phyloP scores from a whole-genome alignment of 1,140 invertebrate genomes.

The Pseudobourletiella spinata region DNA sequence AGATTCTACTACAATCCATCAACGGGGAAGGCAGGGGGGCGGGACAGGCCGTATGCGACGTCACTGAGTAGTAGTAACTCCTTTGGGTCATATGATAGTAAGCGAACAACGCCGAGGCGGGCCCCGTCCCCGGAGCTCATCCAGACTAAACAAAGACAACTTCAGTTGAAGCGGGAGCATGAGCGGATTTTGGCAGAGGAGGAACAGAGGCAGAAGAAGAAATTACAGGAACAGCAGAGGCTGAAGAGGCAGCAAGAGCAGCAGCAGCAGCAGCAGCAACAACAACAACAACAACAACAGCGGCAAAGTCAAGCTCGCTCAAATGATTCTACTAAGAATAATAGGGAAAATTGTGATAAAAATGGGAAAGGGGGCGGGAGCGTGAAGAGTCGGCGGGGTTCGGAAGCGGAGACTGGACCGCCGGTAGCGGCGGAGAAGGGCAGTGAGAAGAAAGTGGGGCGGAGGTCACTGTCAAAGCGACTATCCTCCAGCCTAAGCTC shows the following conservation, averaged over 20 bases:
- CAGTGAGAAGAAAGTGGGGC: not conserved
- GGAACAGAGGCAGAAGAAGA: not conserved
- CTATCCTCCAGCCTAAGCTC: constrained; percentile 34
- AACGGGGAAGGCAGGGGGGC: not conserved
- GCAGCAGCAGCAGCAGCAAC: not conserved
- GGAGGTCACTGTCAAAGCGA: constrained; percentile 24
- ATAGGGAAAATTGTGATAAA: not conserved
- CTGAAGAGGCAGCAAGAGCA: not conserved
- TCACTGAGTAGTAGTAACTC: constrained; percentile 1
- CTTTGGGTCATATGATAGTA: constrained; percentile 9
- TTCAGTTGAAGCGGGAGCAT: too few species aligned
- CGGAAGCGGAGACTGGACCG: not conserved
- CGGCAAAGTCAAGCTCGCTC: not conserved
- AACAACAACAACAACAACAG: not conserved
- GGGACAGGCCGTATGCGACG: not conserved
- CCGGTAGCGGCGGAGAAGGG: not conserved
- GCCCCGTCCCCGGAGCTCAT: constrained; percentile 23
- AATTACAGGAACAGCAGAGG: not conserved
- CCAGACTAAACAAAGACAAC: constrained; percentile 3
- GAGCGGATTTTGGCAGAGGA: too few species aligned
- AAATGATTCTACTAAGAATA: not conserved
- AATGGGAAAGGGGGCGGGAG: constrained; percentile 6
- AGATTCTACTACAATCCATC: not conserved
- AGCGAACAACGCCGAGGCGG: not conserved
- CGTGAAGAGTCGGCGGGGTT: not conserved